phyloP scores from a whole-genome alignment of 2,888 invertebrate genomes.

The Meiosimyza decipiens region DNA sequence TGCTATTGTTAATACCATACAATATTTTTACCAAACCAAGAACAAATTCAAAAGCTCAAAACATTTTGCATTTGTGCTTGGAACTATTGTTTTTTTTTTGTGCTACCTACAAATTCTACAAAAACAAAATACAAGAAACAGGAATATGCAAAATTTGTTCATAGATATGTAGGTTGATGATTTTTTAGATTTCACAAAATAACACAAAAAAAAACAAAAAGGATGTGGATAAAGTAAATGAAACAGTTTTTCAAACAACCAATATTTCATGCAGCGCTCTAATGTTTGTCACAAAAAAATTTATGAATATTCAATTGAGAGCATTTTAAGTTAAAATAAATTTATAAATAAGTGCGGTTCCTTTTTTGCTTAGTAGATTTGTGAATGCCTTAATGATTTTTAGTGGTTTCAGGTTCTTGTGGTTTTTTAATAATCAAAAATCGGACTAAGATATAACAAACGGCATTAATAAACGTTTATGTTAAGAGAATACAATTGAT shows the following conservation, averaged over 20 bases:
- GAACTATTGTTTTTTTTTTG: neutral
- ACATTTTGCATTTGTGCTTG: neutral
- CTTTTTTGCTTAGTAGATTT: too few relatives aligned
- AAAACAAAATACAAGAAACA: neutral
- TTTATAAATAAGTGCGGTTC: neutral
- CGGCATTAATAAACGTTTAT: too few relatives aligned
- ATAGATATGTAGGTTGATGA: conserved; percentile 25
- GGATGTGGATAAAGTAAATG: conserved; percentile 21
- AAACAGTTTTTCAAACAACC: neutral
- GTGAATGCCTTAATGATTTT: too few relatives aligned
- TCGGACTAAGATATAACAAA: too few relatives aligned
- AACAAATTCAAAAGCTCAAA: neutral
- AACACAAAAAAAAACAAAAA: neutral
- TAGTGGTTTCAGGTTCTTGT: too few relatives aligned
- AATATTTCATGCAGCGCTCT: conserved; percentile 8
- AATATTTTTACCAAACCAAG: neutral
- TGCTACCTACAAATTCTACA: neutral
- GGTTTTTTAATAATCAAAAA: too few relatives aligned
- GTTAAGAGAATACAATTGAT: too few relatives aligned
- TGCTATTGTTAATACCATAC: too few relatives aligned
- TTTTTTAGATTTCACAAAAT: conserved; percentile 6
- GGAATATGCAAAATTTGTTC: conserved; percentile 8
- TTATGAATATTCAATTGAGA: conserved; percentile 26
- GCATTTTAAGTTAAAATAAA: conserved; percentile 23
- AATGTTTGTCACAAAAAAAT: conserved; percentile 21